phyloP scores from a whole-genome alignment of 1,140 invertebrate genomes.

The Plectrocnemia conspersa region DNA sequence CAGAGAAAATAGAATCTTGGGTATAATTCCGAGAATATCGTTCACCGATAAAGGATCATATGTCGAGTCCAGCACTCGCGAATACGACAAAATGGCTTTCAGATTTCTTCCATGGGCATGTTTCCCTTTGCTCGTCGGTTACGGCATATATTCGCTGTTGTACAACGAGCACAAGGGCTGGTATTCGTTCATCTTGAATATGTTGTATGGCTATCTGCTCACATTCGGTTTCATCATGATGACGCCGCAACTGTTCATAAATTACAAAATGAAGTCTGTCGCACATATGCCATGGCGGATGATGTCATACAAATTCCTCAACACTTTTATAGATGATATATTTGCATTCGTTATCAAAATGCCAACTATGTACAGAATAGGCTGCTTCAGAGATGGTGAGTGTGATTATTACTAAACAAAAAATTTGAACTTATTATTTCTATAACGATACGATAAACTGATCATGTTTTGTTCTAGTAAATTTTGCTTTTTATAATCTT shows the following conservation, averaged over 20 bases:
- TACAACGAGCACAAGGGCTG: conserved; percentile 98
- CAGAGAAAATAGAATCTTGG: conserved; percentile 66
- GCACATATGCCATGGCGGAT: conserved; percentile 98
- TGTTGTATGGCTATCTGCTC: conserved; percentile 96
- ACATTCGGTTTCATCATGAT: conserved; percentile 99
- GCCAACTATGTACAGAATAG: conserved; percentile 93
- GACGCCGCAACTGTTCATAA: conserved; percentile 99
- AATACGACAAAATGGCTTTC: conserved; percentile 95
- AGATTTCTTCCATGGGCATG: conserved; percentile 93
- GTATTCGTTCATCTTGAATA: conserved; percentile 90
- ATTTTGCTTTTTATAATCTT: too few species aligned
- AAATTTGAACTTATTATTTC: too few species aligned
- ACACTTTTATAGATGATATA: conserved; percentile 99
- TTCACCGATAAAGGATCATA: conserved; percentile 96
- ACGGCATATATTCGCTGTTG: conserved; percentile 93
- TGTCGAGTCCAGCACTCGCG: conserved; percentile 88
- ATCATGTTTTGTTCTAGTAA: too few species aligned
- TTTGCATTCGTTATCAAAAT: conserved; percentile 99
- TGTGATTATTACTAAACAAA: conserved; percentile 34
- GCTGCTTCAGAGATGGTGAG: conserved; percentile 93
- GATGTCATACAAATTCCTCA: conserved; percentile 99
- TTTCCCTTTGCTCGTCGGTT: conserved; percentile 88
- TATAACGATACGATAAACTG: too few species aligned
- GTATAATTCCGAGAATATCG: conserved; percentile 74
- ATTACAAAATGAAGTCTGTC: conserved; percentile 98